Evolutionary conservation across 2,888 invertebrate species (phyloP).

Genomic region (Priocnemis perturbator): DNA sequence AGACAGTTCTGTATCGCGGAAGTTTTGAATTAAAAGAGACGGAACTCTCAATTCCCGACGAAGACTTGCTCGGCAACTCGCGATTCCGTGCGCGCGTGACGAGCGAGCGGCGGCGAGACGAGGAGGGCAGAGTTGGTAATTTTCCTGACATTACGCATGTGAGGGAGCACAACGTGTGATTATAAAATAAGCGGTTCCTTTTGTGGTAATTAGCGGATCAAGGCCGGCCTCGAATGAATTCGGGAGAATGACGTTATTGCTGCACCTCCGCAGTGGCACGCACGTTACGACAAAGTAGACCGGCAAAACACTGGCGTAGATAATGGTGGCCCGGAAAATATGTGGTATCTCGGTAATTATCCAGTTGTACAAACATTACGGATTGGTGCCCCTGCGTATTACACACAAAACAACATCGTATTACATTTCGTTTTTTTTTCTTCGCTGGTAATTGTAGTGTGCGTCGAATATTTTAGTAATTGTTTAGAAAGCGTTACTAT

Average conservation of each 20-base stretch:
- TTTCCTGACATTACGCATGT: conserved; percentile 65
- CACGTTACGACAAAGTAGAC: conserved; percentile 41
- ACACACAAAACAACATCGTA: too few relatives aligned
- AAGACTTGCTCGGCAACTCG: conserved; percentile 37
- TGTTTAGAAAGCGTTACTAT: too few relatives aligned
- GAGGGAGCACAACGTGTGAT: conserved; percentile 66
- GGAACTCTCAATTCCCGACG: conserved; percentile 55
- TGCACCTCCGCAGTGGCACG: conserved; percentile 43
- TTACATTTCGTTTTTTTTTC: too few relatives aligned
- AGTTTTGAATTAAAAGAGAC: conserved; percentile 58
- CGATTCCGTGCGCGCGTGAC: conserved; percentile 51
- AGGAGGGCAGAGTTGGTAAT: conserved; percentile 55
- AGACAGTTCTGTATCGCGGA: conserved; percentile 46
- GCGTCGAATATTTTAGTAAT: too few relatives aligned
- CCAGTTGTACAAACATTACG: too few relatives aligned
- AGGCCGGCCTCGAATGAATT: conserved; percentile 64
- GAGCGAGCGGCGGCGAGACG: conserved; percentile 21
- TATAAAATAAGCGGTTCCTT: conserved; percentile 73
- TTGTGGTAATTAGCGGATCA: conserved; percentile 71
- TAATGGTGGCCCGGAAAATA: too few relatives aligned
- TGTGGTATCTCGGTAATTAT: too few relatives aligned
- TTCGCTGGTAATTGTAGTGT: too few relatives aligned
- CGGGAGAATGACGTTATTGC: conserved; percentile 58
- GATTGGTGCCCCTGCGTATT: too few relatives aligned
- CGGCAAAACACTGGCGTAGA: conserved; percentile 24